These are phyloP conservation scores for Tichodroma muraria DNA, from an alignment of 2,113 vertebrate genomes.

Conservation along the genomic window DNA sequence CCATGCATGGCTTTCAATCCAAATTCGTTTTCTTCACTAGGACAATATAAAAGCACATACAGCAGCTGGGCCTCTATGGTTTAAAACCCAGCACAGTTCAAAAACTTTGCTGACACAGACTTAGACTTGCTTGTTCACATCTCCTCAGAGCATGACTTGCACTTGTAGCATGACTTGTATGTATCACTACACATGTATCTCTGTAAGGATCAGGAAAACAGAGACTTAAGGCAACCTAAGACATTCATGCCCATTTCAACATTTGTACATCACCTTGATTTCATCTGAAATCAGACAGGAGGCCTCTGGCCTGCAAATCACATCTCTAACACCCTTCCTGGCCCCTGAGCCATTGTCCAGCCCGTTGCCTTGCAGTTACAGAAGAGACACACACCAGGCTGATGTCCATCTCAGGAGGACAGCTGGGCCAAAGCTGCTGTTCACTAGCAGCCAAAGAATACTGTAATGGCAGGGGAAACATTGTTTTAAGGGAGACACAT, in stretches of 20 bases:
- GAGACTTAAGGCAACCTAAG: background rate
- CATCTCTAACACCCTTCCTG: background rate
- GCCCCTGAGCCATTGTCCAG: background rate
- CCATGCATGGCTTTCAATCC: background rate
- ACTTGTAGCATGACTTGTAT: too few relatives aligned
- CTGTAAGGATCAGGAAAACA: background rate
- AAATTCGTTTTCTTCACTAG: background rate
- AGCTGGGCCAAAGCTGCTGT: background rate
- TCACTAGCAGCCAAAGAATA: background rate
- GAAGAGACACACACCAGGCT: background rate
- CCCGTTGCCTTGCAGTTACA: background rate
- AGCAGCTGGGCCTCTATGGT: background rate
- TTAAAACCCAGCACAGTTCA: background rate
- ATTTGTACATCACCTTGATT: background rate
- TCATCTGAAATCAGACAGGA: background rate
- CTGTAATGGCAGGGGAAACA: background rate
- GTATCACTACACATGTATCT: accelerated
- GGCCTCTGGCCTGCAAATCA: background rate
- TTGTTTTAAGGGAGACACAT: background rate
- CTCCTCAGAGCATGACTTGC: background rate
- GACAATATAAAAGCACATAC: background rate
- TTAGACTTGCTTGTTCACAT: background rate
- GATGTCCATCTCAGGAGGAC: background rate
- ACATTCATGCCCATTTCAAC: background rate
- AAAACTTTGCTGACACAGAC: background rate